phyloP scores from a whole-genome alignment of 2,113 vertebrate genomes.

The Shinisaurus crocodilurus region DNA sequence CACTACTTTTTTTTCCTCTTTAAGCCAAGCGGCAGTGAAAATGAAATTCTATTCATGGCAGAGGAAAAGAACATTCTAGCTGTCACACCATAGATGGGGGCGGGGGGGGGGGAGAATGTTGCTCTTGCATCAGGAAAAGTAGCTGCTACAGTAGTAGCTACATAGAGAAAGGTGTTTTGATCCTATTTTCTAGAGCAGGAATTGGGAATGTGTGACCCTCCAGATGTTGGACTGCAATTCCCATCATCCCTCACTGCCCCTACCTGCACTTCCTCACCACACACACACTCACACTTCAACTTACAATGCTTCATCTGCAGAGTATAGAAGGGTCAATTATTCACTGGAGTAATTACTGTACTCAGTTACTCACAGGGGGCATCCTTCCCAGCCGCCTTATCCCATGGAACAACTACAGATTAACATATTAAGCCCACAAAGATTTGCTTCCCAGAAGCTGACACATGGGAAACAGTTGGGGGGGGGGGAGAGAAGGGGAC shows the following conservation, averaged over 20 bases:
- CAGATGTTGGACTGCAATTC: too few relatives aligned
- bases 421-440: too few relatives aligned
- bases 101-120: conserved; percentile 62
- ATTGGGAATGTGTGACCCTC: background rate
- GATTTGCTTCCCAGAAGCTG: background rate
- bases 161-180: conserved; percentile 33
- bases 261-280: background rate
- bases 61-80: conserved; percentile 53
- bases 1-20: conserved; percentile 50
- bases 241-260: background rate
- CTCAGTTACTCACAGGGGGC: background rate
- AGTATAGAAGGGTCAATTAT: background rate
- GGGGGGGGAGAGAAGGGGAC: background rate
- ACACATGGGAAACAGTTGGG: background rate
- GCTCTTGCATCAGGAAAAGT: conserved; percentile 56
- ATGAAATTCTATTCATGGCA: conserved; percentile 54
- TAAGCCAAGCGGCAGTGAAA: conserved; percentile 56
- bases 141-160: conserved; percentile 69
- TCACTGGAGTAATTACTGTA: background rate
- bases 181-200: background rate
- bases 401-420: background rate
- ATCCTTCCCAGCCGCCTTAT: background rate
- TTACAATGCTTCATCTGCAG: background rate
- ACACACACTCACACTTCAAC: too few relatives aligned
- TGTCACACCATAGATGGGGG: conserved; percentile 70